Evolutionary conservation across 1,140 invertebrate species (phyloP).

Genomic region (Cyrtorhinus lividipennis): DNA sequence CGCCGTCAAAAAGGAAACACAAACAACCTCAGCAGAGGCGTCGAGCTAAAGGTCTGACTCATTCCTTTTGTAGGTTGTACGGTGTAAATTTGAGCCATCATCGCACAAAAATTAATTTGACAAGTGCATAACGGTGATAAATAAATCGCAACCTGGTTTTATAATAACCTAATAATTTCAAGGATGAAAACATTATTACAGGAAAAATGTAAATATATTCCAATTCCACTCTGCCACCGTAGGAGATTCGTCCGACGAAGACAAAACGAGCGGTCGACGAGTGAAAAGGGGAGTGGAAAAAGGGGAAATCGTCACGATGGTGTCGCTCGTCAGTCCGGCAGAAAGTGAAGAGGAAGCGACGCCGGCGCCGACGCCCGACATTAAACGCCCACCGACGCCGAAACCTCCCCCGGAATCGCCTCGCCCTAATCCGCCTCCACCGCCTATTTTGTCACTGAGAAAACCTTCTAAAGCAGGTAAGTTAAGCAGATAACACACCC

Average conservation of each 20-base stretch:
- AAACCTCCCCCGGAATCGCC: not conserved
- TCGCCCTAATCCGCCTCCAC: constrained; percentile 5
- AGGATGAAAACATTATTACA: too few relatives aligned
- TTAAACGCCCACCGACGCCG: not conserved
- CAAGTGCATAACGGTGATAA: too few relatives aligned
- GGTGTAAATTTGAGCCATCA: too few relatives aligned
- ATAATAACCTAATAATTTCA: too few relatives aligned
- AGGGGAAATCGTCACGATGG: constrained; percentile 22
- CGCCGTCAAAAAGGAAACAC: constrained; percentile 8
- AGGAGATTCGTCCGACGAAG: constrained; percentile 1
- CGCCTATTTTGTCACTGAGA: constrained; percentile 12
- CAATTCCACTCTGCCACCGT: too few relatives aligned
- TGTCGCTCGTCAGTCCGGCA: constrained; percentile 22
- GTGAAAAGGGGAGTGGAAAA: constrained; percentile 13
- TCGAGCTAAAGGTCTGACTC: not conserved
- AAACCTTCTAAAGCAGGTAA: constrained; percentile 17
- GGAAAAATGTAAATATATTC: too few relatives aligned
- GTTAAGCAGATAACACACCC: not conserved
- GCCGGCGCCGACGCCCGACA: not conserved
- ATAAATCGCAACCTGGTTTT: too few relatives aligned
- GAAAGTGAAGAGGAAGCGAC: constrained; percentile 14
- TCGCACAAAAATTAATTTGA: too few relatives aligned
- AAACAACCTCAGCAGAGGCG: not conserved
- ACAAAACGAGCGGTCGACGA: not conserved
- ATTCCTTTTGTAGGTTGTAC: too few relatives aligned